A percentile compares a stretch with the other conserved stretches of the same genome.
phyloP scores from a whole-genome alignment of 53 echinoderm and acorn worm genomes.

The Paelopatides confundens region DNA sequence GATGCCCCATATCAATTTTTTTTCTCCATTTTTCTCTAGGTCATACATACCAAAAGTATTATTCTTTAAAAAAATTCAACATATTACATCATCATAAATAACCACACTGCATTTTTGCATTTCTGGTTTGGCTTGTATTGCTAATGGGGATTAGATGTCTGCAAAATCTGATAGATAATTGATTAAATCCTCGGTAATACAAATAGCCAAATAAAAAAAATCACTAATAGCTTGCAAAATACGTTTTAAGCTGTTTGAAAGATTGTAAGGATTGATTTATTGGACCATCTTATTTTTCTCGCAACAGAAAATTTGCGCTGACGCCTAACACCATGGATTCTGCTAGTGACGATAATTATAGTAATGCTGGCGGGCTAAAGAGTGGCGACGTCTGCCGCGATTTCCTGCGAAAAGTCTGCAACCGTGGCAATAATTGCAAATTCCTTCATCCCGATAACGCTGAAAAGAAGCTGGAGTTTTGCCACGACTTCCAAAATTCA shows the following conservation, averaged over 20 bases:
- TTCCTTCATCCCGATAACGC: conserved; percentile 86
- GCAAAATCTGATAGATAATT: too few relatives aligned
- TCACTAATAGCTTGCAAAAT: background rate
- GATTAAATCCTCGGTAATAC: too few relatives aligned
- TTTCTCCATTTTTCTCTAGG: too few relatives aligned
- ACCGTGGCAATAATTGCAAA: conserved; percentile 94
- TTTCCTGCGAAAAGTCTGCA: conserved; percentile 94
- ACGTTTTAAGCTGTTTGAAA: background rate
- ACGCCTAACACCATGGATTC: conserved; percentile 20
- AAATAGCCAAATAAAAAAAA: background rate
- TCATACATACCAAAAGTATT: too few relatives aligned
- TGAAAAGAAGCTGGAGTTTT: conserved; percentile 72
- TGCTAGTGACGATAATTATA: background rate
- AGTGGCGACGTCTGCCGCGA: conserved; percentile 78
- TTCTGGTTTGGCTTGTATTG: too few relatives aligned
- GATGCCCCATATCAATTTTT: too few relatives aligned
- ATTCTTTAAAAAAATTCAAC: too few relatives aligned
- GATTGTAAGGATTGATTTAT: background rate
- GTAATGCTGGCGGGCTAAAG: conserved; percentile 12
- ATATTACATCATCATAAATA: too few relatives aligned
- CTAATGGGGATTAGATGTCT: too few relatives aligned
- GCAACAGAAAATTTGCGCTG: conserved; percentile 26
- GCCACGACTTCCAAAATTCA: conserved; percentile 96
- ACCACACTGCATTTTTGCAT: too few relatives aligned
- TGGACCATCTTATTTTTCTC: conserved; percentile 28